A percentile compares a stretch with the other conserved stretches of the same genome.
Evolutionary conservation across 2,113 vertebrate species (phyloP).

Genomic region (Ceratotherium simum): DNA sequence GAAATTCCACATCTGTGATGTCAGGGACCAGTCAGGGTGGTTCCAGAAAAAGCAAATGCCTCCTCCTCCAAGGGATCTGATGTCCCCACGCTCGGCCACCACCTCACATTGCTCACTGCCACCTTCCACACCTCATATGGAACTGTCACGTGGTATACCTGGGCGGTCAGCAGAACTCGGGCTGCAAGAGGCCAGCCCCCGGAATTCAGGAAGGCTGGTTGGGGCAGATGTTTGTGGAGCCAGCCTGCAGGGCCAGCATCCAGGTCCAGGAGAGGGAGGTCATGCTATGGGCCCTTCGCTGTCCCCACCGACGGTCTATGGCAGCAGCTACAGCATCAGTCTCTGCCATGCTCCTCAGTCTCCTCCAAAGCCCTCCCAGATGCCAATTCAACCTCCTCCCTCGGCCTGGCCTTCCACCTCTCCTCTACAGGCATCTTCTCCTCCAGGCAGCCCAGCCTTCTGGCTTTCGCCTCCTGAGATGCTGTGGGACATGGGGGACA

Average conservation of each 20-base stretch:
- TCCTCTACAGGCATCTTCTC: neutral
- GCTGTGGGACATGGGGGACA: fast-evolving
- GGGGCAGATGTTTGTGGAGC: neutral
- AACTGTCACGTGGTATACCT: neutral
- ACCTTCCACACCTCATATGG: neutral
- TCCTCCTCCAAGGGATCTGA: neutral
- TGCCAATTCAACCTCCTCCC: neutral
- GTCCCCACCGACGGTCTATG: neutral
- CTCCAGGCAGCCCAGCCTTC: neutral
- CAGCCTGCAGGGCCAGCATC: neutral
- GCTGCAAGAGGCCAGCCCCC: neutral
- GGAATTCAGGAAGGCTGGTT: neutral
- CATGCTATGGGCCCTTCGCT: neutral
- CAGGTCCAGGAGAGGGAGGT: neutral
- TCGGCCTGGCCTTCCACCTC: neutral
- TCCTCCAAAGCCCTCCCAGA: neutral
- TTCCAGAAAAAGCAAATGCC: neutral
- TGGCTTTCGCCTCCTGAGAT: neutral
- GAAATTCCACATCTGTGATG: no score
- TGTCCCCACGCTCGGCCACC: neutral
- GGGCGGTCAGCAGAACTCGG: neutral
- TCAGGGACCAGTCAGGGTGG: neutral
- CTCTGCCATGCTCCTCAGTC: neutral
- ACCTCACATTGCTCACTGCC: neutral
- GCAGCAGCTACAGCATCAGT: neutral